A percentile compares a stretch with the other conserved stretches of the same genome.
Conservation (phyloP, 2,888 invertebrate species). For the Copidosoma aretas region DNA sequence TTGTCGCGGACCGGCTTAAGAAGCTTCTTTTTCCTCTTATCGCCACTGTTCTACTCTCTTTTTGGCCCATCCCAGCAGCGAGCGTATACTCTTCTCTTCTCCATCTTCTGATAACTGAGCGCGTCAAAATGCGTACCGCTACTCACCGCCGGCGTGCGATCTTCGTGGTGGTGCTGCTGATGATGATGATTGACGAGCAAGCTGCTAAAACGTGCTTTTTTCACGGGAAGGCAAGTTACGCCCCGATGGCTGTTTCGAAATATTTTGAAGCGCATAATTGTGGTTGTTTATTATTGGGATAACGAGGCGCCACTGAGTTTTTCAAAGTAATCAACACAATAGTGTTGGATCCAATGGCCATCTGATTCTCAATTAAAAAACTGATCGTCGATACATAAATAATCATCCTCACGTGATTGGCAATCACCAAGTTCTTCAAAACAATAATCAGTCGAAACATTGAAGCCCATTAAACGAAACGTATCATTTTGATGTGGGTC, state of each 20-base stretch:
- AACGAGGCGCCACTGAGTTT: too few relatives aligned
- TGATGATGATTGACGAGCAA: background rate
- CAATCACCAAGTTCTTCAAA: too few relatives aligned
- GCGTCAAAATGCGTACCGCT: background rate
- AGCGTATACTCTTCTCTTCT: background rate
- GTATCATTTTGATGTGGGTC: background rate
- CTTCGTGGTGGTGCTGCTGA: background rate
- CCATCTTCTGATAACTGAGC: background rate
- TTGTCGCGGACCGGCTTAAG: background rate
- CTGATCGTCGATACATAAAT: too few relatives aligned
- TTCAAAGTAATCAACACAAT: too few relatives aligned
- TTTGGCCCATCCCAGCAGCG: conserved; percentile 1
- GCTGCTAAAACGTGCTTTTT: background rate
- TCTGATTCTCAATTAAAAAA: too few relatives aligned
- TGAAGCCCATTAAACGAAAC: background rate
- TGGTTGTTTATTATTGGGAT: too few relatives aligned
- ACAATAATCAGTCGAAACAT: too few relatives aligned
- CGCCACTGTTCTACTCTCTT: conserved; percentile 27
- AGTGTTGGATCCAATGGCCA: too few relatives aligned
- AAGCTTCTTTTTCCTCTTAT: conserved; percentile 17
- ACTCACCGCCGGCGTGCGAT: background rate
- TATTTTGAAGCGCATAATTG: too few relatives aligned
- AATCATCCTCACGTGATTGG: too few relatives aligned
- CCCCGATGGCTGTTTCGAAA: too few relatives aligned
- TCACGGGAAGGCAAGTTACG: too few relatives aligned